phyloP scores from a whole-genome alignment of 2,888 invertebrate genomes.

The Chelonus formosanus region DNA sequence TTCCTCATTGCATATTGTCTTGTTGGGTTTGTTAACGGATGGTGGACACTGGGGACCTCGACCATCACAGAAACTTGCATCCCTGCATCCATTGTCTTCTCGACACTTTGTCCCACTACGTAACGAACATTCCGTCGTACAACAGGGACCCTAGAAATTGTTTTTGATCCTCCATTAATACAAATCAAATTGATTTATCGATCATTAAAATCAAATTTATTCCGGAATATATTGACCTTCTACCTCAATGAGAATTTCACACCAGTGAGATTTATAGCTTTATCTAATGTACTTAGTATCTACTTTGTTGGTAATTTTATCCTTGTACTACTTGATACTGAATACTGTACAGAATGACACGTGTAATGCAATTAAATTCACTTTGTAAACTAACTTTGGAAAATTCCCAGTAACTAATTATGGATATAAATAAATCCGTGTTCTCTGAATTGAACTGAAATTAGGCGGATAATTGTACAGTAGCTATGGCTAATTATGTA shows the following conservation, averaged over 20 bases:
- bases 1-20: conserved; percentile 93
- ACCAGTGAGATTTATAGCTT: conserved; percentile 52
- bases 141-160: conserved; percentile 83
- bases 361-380: conserved; percentile 48
- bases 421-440: no score
- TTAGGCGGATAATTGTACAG: no score
- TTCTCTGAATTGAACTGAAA: no score
- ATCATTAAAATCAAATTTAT: no score
- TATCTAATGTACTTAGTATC: conserved; percentile 35
- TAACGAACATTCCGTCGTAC: conserved; percentile 83
- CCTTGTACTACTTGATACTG: conserved; percentile 36
- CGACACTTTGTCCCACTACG: conserved; percentile 87
- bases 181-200: conserved; percentile 16
- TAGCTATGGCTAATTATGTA: no score
- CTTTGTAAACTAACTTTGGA: conserved; percentile 27
- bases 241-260: conserved; percentile 40
- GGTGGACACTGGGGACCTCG: conserved; percentile 87
- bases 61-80: conserved; percentile 90
- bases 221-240: no score
- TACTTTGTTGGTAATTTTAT: no score
- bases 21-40: conserved; percentile 88
- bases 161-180: conserved; percentile 19
- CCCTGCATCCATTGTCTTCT: conserved; percentile 90
- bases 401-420: no score
- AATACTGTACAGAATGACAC: conserved; percentile 31